These are phyloP conservation scores for Eupithecia abbreviata DNA, from an alignment of 2,888 invertebrate genomes.

Conservation along the genomic window DNA sequence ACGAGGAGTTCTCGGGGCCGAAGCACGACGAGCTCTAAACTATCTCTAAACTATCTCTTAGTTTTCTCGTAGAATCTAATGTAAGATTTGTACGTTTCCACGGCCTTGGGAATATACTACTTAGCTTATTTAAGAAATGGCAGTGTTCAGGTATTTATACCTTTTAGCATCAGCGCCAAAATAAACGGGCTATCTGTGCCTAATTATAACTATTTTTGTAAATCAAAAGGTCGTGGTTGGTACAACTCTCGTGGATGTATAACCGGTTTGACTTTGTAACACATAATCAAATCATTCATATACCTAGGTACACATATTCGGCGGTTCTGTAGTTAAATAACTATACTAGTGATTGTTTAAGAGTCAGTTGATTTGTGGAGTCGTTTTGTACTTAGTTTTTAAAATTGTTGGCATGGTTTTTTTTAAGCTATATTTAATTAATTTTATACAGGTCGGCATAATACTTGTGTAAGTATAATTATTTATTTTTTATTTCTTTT, in stretches of 20 bases:
- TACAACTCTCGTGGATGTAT: neutral
- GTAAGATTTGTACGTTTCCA: neutral
- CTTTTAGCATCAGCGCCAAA: too few relatives aligned
- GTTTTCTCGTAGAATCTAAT: neutral
- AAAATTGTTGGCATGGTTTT: conserved; percentile 60
- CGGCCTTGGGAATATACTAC: neutral
- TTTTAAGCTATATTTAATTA: conserved; percentile 50
- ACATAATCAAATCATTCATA: conserved; percentile 20
- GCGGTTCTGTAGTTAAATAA: conserved; percentile 1
- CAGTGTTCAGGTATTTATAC: neutral
- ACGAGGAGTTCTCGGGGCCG: conserved; percentile 97
- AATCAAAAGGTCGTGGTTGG: neutral
- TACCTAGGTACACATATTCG: neutral
- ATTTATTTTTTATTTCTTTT: conserved; percentile 7
- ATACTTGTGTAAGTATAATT: conserved; percentile 21
- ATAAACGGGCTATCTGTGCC: too few relatives aligned
- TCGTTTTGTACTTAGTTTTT: conserved; percentile 71
- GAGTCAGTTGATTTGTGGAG: conserved; percentile 60
- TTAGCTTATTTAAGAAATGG: neutral
- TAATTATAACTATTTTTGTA: neutral
- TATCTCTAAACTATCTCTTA: conserved; percentile 83
- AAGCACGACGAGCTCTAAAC: conserved; percentile 97
- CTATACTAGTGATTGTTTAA: neutral
- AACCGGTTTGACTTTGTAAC: conserved; percentile 6
- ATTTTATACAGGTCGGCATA: conserved; percentile 34